Percentiles rank a stretch among this genome's conserved stretches.
Conservation (phyloP, 2,888 invertebrate species). For the Nemoura dubitans region DNA sequence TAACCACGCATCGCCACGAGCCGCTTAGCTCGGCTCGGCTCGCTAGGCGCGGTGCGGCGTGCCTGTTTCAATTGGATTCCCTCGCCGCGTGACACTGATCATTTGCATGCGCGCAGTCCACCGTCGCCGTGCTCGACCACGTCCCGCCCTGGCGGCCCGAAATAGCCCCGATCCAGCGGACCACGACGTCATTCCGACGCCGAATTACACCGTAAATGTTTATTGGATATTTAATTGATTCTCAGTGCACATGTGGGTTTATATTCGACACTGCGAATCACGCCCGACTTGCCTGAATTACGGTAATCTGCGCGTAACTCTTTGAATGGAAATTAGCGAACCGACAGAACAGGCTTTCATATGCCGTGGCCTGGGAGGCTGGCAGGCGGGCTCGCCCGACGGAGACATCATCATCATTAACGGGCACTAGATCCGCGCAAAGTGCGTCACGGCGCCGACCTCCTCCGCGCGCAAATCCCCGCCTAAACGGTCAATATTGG, state of each 20-base stretch:
- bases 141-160: neutral
- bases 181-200: slow-evolving; percentile 16
- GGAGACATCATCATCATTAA: slow-evolving; percentile 8
- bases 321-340: slow-evolving; percentile 26
- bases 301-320: neutral
- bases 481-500: slow-evolving; percentile 29
- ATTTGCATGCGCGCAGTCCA: neutral
- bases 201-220: slow-evolving; percentile 19
- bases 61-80: too few species aligned
- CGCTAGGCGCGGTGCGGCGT: too few species aligned
- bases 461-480: neutral
- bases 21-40: too few species aligned
- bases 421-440: neutral
- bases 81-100: neutral
- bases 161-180: neutral
- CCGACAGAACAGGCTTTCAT: neutral
- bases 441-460: neutral
- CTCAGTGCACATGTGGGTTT: neutral
- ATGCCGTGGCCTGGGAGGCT: neutral
- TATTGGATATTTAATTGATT: slow-evolving; percentile 34
- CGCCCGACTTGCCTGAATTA: neutral
- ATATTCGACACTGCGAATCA: neutral
- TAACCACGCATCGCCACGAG: neutral
- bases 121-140: neutral
- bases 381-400: neutral